Base-by-base conservation (phyloP, 2,888 invertebrate species). In the Hirtodrosophila confusa region DNA sequence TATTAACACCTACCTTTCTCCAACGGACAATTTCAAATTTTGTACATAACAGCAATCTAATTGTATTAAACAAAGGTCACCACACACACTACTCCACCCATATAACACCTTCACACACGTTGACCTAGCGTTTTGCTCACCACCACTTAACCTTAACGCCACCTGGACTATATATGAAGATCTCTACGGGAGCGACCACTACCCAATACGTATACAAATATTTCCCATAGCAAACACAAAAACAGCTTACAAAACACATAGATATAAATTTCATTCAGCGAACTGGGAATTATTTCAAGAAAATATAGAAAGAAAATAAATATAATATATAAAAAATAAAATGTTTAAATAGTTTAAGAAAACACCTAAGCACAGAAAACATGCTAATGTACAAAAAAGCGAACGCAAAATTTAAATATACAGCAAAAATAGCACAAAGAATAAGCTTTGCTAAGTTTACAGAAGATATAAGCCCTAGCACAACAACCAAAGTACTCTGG, bases 391-490 rank as follows among this genome's bases (percentile, higher is more conserved):
- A 51, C 11, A 53, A 53, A 43, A 53, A 43, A 24, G 41, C 53
- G 5, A 53, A 53, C 43, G 43, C 53, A 23, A 51, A 51, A 24
- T 41, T 51, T 31, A 41, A 51, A 24, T 31, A 44, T 40, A 33
- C 45, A 45, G 55, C 45, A 37, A 47, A 55, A 55, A 45, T 29
- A 54, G 54, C 54, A 44, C 41, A 44, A 54, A 55, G 36, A 47
- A 47, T 9, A 33, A 24, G 11, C n/a, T 31, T 45, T 10, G 44
- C 12, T 10, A 27, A 44, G 7, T 31, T 23, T 12, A 40, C 40
- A 7, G 6, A 40, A 23, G 23, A 40, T 12, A 40, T 40, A 31
- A 44, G 27, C 44, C 44, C 31, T 31, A 31, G 2, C 39, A 27
- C 48, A 37, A 9, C 37, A n/a, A 36, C 37, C 17, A 17, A 17